Percentiles rank a stretch among this genome's conserved stretches.
phyloP scores from a whole-genome alignment of 1,140 invertebrate genomes.

The Apis laboriosa region DNA sequence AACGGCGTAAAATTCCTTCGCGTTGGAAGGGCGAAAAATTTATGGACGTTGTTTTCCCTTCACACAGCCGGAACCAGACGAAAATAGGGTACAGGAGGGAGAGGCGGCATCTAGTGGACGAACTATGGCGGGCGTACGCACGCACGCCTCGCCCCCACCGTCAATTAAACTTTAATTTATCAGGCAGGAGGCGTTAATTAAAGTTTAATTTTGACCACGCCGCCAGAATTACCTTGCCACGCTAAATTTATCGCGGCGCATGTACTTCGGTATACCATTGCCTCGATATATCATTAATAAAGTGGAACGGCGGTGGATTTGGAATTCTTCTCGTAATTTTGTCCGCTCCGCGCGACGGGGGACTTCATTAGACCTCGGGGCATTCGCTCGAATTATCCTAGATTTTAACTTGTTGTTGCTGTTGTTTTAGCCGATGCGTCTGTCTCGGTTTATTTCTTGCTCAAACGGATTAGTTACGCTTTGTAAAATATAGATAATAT shows the following conservation, averaged over 20 bases:
- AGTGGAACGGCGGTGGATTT: conserved; percentile 11
- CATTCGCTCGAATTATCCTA: conserved; percentile 13
- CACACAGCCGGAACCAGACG: not conserved
- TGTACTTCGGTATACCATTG: conserved; percentile 36
- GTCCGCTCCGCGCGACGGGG: conserved; percentile 6
- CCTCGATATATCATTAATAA: conserved; percentile 60
- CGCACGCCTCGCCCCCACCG: conserved; percentile 16
- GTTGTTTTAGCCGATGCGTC: too few relatives aligned
- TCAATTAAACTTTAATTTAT: conserved; percentile 68
- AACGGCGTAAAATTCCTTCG: not conserved
- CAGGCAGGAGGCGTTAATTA: conserved; percentile 67
- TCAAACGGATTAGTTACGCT: not conserved
- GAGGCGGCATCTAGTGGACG: not conserved
- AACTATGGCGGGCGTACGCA: conserved; percentile 3
- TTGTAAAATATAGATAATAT: not conserved
- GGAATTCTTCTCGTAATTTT: conserved; percentile 11
- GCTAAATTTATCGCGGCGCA: conserved; percentile 63
- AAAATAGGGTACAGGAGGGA: not conserved
- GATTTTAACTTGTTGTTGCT: not conserved
- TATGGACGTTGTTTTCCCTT: conserved; percentile 23
- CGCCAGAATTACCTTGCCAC: conserved; percentile 57
- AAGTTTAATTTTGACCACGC: conserved; percentile 68
- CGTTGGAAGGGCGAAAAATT: not conserved
- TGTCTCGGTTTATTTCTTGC: not conserved
- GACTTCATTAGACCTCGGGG: conserved; percentile 4